Conservation (phyloP, 2,113 vertebrate species). For the Globicephala melas region DNA sequence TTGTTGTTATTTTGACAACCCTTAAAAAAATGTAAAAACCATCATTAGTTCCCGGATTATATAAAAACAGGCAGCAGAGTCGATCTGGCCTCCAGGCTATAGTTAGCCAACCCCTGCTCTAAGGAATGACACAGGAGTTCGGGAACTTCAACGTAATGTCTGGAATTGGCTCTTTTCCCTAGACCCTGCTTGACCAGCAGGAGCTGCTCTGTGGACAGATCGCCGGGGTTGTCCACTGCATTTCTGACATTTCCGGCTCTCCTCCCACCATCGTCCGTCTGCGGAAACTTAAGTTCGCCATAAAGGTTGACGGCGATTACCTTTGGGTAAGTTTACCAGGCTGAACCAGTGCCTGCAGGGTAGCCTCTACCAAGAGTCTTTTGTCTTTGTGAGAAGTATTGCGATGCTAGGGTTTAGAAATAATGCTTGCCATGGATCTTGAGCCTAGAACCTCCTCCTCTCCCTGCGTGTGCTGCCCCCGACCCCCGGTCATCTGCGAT, state of each 20-base stretch:
- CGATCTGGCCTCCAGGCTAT: neutral
- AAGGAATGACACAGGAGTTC: fast-evolving
- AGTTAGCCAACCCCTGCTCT: neutral
- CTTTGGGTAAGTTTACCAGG: conserved; percentile 85
- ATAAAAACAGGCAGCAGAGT: neutral
- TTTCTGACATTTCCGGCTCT: conserved; percentile 81
- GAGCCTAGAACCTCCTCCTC: neutral
- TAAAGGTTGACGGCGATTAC: conserved; percentile 81
- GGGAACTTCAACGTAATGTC: fast-evolving
- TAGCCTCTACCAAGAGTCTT: fast-evolving
- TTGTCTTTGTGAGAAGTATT: neutral
- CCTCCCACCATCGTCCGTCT: conserved; percentile 82
- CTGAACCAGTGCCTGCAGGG: fast-evolving
- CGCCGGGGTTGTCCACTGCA: conserved; percentile 85
- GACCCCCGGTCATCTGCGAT: fast-evolving
- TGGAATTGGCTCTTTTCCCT: neutral
- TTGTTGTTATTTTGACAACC: neutral
- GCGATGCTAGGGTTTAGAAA: fast-evolving
- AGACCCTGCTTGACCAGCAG: conserved; percentile 87
- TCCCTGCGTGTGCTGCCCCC: fast-evolving
- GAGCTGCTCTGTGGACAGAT: conserved; percentile 91
- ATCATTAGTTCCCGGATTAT: neutral
- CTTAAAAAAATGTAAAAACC: neutral
- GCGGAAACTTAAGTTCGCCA: conserved; percentile 87
- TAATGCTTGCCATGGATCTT: neutral